phyloP scores from a whole-genome alignment of 1,140 invertebrate species.

The Phthorimaea operculella region DNA sequence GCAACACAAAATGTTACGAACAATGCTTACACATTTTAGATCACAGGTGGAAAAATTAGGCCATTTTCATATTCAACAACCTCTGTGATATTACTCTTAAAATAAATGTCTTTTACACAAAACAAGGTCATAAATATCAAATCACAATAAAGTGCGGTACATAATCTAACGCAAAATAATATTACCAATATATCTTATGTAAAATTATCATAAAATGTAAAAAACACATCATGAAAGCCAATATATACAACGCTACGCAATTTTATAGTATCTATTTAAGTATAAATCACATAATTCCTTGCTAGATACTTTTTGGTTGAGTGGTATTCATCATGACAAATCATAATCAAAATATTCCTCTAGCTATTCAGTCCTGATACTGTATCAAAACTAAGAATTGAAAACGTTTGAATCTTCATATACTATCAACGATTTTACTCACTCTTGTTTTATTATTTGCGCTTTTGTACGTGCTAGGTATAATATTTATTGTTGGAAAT shows the following conservation, averaged over 20 bases:
- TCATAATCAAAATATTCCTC: not conserved
- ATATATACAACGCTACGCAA: constrained; percentile 18
- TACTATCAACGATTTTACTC: no score
- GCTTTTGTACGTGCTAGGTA: no score
- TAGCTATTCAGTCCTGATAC: not conserved
- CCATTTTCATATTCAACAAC: constrained; percentile 11
- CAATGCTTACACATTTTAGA: constrained; percentile 11
- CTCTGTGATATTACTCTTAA: constrained; percentile 16
- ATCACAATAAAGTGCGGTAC: constrained; percentile 17
- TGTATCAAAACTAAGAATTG: not conserved
- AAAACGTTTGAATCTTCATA: not conserved
- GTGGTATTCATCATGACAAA: not conserved
- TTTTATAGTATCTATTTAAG: constrained; percentile 1
- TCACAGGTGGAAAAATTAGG: constrained; percentile 22
- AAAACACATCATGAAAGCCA: constrained; percentile 8
- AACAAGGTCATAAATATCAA: constrained; percentile 10
- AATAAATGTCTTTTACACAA: constrained; percentile 23
- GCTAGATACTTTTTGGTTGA: not conserved
- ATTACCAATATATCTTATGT: constrained; percentile 1
- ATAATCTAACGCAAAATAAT: constrained; percentile 3
- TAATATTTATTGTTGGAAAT: no score
- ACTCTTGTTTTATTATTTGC: no score
- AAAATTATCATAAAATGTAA: constrained; percentile 1
- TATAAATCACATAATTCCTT: constrained; percentile 15
- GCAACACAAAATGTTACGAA: constrained; percentile 11